phyloP scores from a whole-genome alignment of 2,888 invertebrate species.

The Cistogaster globosa region DNA sequence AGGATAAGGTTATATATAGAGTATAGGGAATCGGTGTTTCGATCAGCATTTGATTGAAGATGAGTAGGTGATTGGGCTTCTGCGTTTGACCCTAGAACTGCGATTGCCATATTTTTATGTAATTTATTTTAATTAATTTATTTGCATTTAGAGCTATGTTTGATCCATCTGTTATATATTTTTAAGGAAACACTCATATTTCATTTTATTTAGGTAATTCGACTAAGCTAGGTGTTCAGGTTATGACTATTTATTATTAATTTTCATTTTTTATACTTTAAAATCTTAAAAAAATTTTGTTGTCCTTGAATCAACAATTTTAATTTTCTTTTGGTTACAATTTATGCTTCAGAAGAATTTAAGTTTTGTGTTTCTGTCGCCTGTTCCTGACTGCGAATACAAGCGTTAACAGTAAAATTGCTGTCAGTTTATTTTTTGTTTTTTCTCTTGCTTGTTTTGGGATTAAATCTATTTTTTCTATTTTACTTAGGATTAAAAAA shows the following conservation, averaged over 20 bases:
- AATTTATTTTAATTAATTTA: not conserved
- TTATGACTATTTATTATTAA: conserved; percentile 4
- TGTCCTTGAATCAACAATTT: conserved; percentile 7
- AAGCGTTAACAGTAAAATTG: no score
- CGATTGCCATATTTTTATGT: not conserved
- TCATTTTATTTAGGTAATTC: conserved; percentile 43
- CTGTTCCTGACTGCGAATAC: no score
- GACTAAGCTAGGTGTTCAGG: conserved; percentile 41
- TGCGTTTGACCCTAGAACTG: no score
- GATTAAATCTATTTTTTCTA: not conserved
- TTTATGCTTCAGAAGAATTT: conserved; percentile 22
- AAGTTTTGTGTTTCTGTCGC: not conserved
- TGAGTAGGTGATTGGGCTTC: no score
- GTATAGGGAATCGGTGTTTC: no score
- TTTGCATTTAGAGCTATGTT: conserved; percentile 30
- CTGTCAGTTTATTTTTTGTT: not conserved
- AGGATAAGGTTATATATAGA: no score
- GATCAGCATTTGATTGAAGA: no score
- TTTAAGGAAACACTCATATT: not conserved
- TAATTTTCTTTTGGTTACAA: no score
- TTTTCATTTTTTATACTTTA: conserved; percentile 12
- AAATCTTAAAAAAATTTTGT: conserved; percentile 11
- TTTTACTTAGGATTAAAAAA: conserved; percentile 14
- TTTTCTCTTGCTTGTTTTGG: not conserved
- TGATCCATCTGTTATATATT: conserved; percentile 9